Base-by-base conservation (phyloP, 2,888 invertebrate genomes). In the Agrotis puta region DNA sequence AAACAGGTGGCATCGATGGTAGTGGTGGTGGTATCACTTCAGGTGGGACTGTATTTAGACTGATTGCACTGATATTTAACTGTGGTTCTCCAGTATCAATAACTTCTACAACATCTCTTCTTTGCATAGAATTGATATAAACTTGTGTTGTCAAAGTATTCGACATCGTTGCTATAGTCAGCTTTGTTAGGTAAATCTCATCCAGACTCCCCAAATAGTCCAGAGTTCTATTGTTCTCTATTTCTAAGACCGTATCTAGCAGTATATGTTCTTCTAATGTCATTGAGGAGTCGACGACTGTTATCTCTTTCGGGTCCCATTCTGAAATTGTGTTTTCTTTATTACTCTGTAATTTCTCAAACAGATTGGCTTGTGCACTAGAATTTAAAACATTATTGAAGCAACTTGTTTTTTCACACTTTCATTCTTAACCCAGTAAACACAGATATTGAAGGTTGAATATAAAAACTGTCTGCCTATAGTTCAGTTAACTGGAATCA, bases 121-220 rank as follows among this genome's bases (percentile, higher is more conserved):
- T 91, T 74, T 91, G 89, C 48, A 89, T 71, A 53, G 87, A 87
- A 77, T 87, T 90, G 63, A 82, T 86, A 72, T 83, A 83, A 33
- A 74, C 51, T 61, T 84, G 74, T 16, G 88, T 89, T 16, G 87
- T 81, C 48, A 77, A 73, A 24, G 84, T 58, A 68, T 86, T 82
- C 14, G 85, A 83, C 82, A 94, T 90, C 4, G 92, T 93, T 47
- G 90, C 91, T 70, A 92, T 87, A 3, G 94, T 92, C 74, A 94
- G 67, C 79, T 92, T 94, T 0, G 91, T 94, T 14, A 95, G 80
- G 82, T 92, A 95, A 27, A 91, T 77, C 70, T 94, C 91, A 63
- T 95, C 95, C 22, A 95, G 74, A 66, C 89, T 89, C 64, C 93
- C 93, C 62, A 88, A 71, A 62, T 88, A 85, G 65, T 91, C 81